A percentile compares a stretch with the other conserved stretches of the same genome.
Conservation (phyloP, 2,888 invertebrate genomes). For the Trypoxylon attenuatum region DNA sequence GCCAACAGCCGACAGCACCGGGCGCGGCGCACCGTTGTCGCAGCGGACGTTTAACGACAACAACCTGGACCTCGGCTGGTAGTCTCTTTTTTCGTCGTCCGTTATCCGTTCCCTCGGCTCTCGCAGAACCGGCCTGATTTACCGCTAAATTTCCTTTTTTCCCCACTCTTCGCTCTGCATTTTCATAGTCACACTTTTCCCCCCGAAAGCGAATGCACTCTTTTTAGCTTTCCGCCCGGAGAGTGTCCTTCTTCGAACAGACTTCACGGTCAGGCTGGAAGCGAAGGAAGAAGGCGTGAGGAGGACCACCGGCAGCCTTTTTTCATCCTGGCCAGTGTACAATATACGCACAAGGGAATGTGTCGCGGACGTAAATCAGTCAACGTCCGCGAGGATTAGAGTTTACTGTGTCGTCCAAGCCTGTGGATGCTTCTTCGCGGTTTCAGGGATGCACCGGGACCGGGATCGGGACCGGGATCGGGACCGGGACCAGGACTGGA, state of each 20-base stretch:
- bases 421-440: constrained; percentile 33
- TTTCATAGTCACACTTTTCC: constrained; percentile 19
- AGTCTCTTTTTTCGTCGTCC: constrained; percentile 33
- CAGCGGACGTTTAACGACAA: constrained; percentile 58
- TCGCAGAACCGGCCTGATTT: constrained; percentile 67
- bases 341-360: constrained; percentile 46
- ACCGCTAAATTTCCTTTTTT: constrained; percentile 68
- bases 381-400: constrained; percentile 68
- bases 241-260: constrained; percentile 34
- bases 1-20: constrained; percentile 23
- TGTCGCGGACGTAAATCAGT: constrained; percentile 71
- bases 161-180: constrained; percentile 23
- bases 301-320: too few relatives aligned
- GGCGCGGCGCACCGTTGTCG: constrained; percentile 15
- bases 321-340: constrained; percentile 27
- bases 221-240: constrained; percentile 15
- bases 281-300: too few relatives aligned
- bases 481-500: constrained; percentile 5
- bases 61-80: constrained; percentile 49
- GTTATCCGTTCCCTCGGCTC: constrained; percentile 29
- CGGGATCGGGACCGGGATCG: background rate
- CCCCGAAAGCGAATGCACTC: constrained; percentile 10
- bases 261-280: constrained; percentile 25
- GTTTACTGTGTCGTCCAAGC: constrained; percentile 54
- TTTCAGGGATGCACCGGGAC: constrained; percentile 41